Evolutionary conservation across 1,140 invertebrate genomes (phyloP).

Genomic region (Oncopeltus fasciatus): DNA sequence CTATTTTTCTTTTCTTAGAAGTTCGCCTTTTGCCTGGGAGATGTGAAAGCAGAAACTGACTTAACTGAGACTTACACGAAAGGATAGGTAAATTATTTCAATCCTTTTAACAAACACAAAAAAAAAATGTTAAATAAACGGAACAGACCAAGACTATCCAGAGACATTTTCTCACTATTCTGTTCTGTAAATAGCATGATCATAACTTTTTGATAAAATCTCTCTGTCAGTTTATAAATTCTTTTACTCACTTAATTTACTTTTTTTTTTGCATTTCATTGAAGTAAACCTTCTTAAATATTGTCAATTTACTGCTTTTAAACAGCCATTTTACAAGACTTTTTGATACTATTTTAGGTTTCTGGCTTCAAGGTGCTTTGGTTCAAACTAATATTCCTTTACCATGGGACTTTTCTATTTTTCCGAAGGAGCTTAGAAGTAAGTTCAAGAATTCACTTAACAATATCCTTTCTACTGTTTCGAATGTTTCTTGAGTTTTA

Average conservation of each 20-base stretch:
- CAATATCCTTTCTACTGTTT: too few relatives aligned
- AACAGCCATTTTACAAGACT: neutral
- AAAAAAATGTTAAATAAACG: too few relatives aligned
- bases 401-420: neutral
- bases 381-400: neutral
- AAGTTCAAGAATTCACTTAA: neutral
- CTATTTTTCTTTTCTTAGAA: neutral
- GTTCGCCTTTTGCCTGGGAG: neutral
- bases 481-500: too few relatives aligned
- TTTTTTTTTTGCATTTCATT: too few relatives aligned
- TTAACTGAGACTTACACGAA: neutral
- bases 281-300: too few relatives aligned
- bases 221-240: neutral
- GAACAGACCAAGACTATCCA: neutral
- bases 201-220: neutral
- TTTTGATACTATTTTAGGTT: neutral
- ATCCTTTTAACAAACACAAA: neutral
- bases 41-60: neutral
- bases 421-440: neutral
- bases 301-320: too few relatives aligned
- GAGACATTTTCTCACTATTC: neutral
- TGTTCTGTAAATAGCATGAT: neutral
- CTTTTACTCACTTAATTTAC: too few relatives aligned
- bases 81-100: neutral
- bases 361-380: neutral